Evolutionary conservation across 2,797 vertebrate genomes (phyloP).

Genomic region (Arvicola amphibius): DNA sequence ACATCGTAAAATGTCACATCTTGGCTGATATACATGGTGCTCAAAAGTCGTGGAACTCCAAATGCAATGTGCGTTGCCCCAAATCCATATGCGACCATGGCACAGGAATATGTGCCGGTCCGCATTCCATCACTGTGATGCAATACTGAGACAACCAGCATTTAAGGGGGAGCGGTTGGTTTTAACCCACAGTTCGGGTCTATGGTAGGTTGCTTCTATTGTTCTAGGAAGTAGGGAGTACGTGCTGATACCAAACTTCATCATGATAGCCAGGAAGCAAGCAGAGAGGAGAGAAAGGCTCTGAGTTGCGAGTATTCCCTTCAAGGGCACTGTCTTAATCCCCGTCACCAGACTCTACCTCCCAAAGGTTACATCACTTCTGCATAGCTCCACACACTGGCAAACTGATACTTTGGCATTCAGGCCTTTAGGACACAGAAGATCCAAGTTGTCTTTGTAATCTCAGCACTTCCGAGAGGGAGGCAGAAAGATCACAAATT

Average conservation of each 20-base stretch:
- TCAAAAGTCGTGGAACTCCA: neutral
- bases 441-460: neutral
- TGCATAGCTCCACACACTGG: neutral
- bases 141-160: neutral
- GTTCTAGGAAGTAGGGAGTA: neutral
- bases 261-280: neutral
- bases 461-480: neutral
- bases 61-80: neutral
- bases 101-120: neutral
- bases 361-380: neutral
- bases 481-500: neutral
- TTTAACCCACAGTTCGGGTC: neutral
- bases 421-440: neutral
- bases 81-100: neutral
- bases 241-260: neutral
- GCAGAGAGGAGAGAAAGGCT: neutral
- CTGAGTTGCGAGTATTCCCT: neutral
- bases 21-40: neutral
- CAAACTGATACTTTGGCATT: neutral
- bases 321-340: neutral
- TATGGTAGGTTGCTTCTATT: neutral
- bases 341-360: neutral
- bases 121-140: neutral
- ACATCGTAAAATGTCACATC: neutral
- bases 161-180: too few species aligned